Evolutionary conservation across 2,888 invertebrate genomes (phyloP).

Genomic region (Orthosia incerta): DNA sequence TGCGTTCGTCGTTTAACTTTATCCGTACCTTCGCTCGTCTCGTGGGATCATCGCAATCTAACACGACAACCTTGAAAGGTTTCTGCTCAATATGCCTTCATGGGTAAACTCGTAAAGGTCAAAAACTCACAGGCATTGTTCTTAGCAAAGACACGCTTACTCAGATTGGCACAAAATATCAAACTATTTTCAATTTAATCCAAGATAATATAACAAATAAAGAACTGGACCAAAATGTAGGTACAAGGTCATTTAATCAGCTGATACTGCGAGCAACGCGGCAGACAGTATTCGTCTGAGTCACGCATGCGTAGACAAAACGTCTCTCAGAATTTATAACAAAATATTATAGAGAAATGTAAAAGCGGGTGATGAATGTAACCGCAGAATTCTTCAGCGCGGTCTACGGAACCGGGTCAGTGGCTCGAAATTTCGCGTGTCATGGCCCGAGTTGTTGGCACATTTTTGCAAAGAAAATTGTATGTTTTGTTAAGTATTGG

Average conservation of each 20-base stretch:
- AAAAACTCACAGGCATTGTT: constrained; percentile 47
- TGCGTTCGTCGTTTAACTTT: background rate
- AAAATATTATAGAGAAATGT: constrained; percentile 50
- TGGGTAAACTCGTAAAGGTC: constrained; percentile 47
- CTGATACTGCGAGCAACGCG: constrained; percentile 53
- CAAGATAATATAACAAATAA: constrained; percentile 14
- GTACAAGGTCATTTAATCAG: constrained; percentile 66
- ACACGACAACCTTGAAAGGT: constrained; percentile 58
- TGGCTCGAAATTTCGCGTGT: constrained; percentile 71
- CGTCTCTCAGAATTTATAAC: constrained; percentile 43
- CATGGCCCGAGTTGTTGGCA: constrained; percentile 70
- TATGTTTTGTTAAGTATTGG: constrained; percentile 74
- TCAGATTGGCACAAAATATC: constrained; percentile 1
- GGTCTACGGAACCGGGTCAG: constrained; percentile 74
- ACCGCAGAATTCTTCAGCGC: constrained; percentile 60
- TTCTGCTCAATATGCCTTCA: constrained; percentile 47
- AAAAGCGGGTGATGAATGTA: constrained; percentile 54
- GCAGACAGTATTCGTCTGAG: constrained; percentile 38
- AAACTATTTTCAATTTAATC: constrained; percentile 28
- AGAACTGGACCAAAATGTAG: constrained; percentile 59
- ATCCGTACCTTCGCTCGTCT: constrained; percentile 29
- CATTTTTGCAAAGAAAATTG: constrained; percentile 70
- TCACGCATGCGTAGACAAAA: constrained; percentile 64
- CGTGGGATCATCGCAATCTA: constrained; percentile 48
- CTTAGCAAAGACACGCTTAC: constrained; percentile 11